A percentile compares a stretch with the other conserved stretches of the same genome.
Conservation (phyloP, 2,888 invertebrate genomes). For the Thelaira solivaga region DNA sequence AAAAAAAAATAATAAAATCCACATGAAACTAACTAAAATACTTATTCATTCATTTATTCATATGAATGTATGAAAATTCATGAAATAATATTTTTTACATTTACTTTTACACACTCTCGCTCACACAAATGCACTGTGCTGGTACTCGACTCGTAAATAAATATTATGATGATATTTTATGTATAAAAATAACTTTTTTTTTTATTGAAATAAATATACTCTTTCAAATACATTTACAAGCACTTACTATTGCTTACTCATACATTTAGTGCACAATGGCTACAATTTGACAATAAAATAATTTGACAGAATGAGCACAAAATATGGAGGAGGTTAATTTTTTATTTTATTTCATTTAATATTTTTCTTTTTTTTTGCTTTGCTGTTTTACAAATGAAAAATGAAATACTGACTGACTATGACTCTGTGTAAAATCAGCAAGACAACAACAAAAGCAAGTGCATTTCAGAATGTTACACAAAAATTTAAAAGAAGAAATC, state of each 20-base stretch:
- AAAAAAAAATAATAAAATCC: conserved; percentile 6
- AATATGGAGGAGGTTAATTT: conserved; percentile 63
- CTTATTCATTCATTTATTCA: conserved; percentile 52
- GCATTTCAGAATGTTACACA: conserved; percentile 8
- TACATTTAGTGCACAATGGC: conserved; percentile 21
- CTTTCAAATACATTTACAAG: conserved; percentile 7
- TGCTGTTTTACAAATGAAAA: conserved; percentile 34
- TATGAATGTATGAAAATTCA: conserved; percentile 48
- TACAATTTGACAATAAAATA: conserved; percentile 63
- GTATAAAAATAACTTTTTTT: not conserved
- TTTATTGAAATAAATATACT: not conserved
- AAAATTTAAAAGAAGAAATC: not conserved
- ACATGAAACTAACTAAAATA: conserved; percentile 43
- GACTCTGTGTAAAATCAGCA: conserved; percentile 15
- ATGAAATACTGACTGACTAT: conserved; percentile 34
- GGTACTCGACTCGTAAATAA: too few relatives aligned
- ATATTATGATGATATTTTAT: too few relatives aligned
- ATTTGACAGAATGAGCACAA: conserved; percentile 67
- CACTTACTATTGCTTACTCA: not conserved
- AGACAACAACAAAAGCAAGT: not conserved
- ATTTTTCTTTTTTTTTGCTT: too few relatives aligned
- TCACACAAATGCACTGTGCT: too few relatives aligned
- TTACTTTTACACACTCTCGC: conserved; percentile 1
- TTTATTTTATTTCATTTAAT: not conserved
- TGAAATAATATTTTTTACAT: conserved; percentile 30